phyloP scores from a whole-genome alignment of 2,888 invertebrate genomes.

The Junonia oenone region DNA sequence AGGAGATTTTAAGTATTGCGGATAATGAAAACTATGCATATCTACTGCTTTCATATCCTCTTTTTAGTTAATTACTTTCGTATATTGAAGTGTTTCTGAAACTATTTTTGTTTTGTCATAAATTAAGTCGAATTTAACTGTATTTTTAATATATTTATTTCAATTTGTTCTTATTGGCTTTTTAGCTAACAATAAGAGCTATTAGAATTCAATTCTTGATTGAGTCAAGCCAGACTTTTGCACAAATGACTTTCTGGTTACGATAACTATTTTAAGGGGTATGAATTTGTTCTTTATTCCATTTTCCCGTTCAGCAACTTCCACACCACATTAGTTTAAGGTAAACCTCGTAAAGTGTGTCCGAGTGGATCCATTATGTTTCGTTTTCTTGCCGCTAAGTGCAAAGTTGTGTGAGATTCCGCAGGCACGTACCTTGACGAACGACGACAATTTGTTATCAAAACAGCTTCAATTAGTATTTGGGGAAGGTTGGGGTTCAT shows the following conservation, averaged over 20 bases:
- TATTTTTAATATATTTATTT: no score
- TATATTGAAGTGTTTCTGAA: no score
- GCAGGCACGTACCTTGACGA: conserved; percentile 25
- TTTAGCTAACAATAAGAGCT: no score
- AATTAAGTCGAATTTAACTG: no score
- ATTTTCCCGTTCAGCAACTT: conserved; percentile 5
- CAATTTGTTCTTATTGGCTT: no score
- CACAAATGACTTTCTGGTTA: background rate
- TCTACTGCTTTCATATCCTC: no score
- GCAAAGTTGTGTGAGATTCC: conserved; percentile 31
- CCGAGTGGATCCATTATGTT: conserved; percentile 33
- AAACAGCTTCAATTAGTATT: conserved; percentile 5
- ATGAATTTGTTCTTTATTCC: conserved; percentile 12
- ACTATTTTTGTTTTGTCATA: no score
- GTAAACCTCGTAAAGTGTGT: conserved; percentile 33
- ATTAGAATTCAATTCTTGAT: no score
- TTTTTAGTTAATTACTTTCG: no score
- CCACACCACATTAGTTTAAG: conserved; percentile 33
- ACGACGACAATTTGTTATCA: conserved; percentile 19
- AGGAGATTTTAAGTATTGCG: no score
- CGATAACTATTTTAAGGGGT: conserved; percentile 8
- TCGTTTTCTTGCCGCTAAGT: conserved; percentile 30
- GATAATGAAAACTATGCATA: no score
- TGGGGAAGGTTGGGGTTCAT: no score
- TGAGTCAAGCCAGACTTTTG: background rate